Evolutionary conservation across 2,113 vertebrate species (phyloP).

Genomic region (Eurypyga helias): DNA sequence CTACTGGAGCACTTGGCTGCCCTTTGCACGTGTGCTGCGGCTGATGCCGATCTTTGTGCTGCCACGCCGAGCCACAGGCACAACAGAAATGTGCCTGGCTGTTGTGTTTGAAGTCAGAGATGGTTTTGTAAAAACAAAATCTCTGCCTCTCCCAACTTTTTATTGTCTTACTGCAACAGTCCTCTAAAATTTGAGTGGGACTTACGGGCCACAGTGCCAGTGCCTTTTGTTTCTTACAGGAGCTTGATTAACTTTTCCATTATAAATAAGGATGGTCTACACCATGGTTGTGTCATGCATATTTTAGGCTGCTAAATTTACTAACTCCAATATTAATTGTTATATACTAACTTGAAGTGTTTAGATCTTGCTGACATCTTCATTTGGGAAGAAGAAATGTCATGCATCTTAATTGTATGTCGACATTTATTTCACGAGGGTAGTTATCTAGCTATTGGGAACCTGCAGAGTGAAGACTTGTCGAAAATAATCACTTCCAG

Average conservation of each 20-base stretch:
- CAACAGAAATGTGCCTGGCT: background rate
- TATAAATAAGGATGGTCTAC: background rate
- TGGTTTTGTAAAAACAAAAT: background rate
- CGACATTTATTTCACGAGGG: background rate
- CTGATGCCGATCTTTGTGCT: background rate
- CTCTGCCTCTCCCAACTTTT: background rate
- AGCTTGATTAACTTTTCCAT: background rate
- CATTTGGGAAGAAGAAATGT: constrained; percentile 2
- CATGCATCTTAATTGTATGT: background rate
- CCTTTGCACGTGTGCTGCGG: background rate
- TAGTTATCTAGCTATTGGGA: background rate
- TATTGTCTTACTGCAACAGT: background rate
- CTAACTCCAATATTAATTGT: background rate
- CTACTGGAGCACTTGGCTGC: background rate
- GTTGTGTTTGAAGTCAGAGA: background rate
- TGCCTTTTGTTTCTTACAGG: background rate
- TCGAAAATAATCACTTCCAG: constrained; percentile 37
- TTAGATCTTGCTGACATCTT: constrained; percentile 3
- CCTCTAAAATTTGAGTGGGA: background rate
- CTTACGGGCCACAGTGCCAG: background rate
- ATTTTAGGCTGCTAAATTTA: background rate
- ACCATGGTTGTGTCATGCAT: background rate
- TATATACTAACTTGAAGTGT: background rate
- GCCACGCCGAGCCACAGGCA: background rate
- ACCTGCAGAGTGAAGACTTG: background rate